phyloP scores from a whole-genome alignment of 1,140 invertebrate species.

The Campoletis sonorensis region DNA sequence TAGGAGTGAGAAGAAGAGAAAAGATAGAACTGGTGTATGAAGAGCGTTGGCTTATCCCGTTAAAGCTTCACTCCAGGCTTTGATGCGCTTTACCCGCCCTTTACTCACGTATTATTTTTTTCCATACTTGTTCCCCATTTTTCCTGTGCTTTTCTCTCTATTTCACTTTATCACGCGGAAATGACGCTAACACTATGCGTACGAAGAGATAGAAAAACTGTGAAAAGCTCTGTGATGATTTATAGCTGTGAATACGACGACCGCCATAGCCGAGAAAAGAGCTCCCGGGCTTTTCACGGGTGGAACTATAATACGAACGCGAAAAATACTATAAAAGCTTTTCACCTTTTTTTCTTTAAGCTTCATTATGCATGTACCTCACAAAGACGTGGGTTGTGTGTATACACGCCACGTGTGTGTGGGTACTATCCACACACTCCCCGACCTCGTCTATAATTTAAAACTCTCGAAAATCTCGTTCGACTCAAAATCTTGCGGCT shows the following conservation, averaged over 20 bases:
- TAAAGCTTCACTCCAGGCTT: conserved; percentile 51
- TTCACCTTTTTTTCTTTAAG: conserved; percentile 19
- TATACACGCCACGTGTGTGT: too few species aligned
- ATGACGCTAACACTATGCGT: neutral
- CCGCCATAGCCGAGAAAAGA: neutral
- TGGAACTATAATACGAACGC: conserved; percentile 12
- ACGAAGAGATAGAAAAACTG: conserved; percentile 38
- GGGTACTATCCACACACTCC: too few species aligned
- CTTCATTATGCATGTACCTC: conserved; percentile 25
- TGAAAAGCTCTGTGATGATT: conserved; percentile 58
- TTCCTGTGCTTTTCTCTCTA: conserved; percentile 5
- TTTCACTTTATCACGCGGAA: conserved; percentile 24
- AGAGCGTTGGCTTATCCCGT: conserved; percentile 50
- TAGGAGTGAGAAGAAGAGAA: conserved; percentile 15
- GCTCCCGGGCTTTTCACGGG: conserved; percentile 23
- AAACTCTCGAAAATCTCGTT: neutral
- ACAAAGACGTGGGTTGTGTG: neutral
- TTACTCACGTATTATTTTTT: conserved; percentile 34
- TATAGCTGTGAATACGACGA: conserved; percentile 46
- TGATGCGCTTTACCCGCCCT: conserved; percentile 37
- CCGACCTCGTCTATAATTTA: neutral
- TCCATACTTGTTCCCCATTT: too few species aligned
- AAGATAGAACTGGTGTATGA: conserved; percentile 20
- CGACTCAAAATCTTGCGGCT: neutral
- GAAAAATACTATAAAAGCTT: conserved; percentile 31